Evolutionary conservation across 2,888 invertebrate genomes (phyloP).

Genomic region (Scaptomyza caliginosa): DNA sequence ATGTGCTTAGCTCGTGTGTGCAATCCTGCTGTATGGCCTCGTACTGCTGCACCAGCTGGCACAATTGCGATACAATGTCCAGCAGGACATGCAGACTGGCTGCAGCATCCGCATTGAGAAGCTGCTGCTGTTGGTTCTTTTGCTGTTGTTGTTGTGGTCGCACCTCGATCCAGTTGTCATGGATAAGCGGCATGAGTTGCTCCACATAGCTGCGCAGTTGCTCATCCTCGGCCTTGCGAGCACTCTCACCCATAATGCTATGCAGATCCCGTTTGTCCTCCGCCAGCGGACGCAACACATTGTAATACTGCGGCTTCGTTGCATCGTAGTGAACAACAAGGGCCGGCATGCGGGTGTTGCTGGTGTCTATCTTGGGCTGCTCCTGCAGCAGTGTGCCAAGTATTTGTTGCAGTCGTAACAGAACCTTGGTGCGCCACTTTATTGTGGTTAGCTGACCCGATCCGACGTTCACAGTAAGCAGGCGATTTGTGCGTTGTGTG

Average conservation of each 20-base stretch:
- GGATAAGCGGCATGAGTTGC: conserved; percentile 90
- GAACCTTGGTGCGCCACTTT: conserved; percentile 91
- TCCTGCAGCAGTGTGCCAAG: conserved; percentile 83
- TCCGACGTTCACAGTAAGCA: conserved; percentile 88
- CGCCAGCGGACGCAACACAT: conserved; percentile 22
- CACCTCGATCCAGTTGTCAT: conserved; percentile 94
- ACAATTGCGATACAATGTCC: conserved; percentile 87
- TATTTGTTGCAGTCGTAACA: conserved; percentile 88
- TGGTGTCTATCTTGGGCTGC: conserved; percentile 4
- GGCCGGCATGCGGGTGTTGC: background rate
- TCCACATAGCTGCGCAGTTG: conserved; percentile 87
- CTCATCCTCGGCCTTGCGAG: conserved; percentile 20
- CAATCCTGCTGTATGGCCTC: conserved; percentile 61
- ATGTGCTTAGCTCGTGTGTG: conserved; percentile 84
- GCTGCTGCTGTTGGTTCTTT: background rate
- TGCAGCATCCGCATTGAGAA: conserved; percentile 87
- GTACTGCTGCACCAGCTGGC: conserved; percentile 84
- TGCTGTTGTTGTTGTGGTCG: conserved; percentile 84
- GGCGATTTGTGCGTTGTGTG: conserved; percentile 87
- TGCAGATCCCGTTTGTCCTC: conserved; percentile 28
- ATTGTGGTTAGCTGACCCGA: conserved; percentile 89
- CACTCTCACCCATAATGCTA: conserved; percentile 28
- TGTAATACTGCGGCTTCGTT: conserved; percentile 58
- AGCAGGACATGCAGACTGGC: conserved; percentile 87
- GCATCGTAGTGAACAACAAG: conserved; percentile 46